Base-by-base conservation (phyloP, 1,140 invertebrate genomes). In the Drosophila lacertosa region DNA sequence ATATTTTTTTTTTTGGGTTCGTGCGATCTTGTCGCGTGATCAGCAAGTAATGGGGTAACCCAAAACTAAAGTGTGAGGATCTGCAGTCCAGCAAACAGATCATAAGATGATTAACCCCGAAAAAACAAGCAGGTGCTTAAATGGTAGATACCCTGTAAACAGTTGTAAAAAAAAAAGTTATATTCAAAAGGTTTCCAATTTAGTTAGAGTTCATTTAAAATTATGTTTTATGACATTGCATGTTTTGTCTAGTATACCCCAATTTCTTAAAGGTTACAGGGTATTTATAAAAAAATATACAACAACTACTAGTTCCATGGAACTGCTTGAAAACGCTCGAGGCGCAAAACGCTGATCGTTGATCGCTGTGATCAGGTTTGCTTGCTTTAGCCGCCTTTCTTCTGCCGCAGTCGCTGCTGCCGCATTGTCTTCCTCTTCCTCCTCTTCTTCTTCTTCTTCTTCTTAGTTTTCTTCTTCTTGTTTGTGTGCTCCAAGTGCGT, bases 11-110 rank as follows among this genome's bases (percentile, higher is more conserved):
- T n/a, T n/a, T 55, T 50, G 39, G 54, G 54, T 58, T 74, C 29
- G 40, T 37, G 18, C 74, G 65, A 79, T 76, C 77, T 71, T 65
- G 77, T 80, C 71, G 65, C 77, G 66, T 55, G 77, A 80, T 80
- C 57, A 79, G 68, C 65, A 67, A 47, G 35, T 72, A 72, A 67
- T 67, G 59, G 66, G n/a, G n/a, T n/a, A n/a, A n/a, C n/a, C 29
- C 51, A 13, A 22, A 40, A 60, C 54, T 67, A 59, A 59, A 69
- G 66, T 69, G 59, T 64, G 50, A 63, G 66, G 16, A 48, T 48
- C 51, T 4, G 20, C 24, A 44, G 7, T 9, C 24, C 15, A 32
- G 10, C 20, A 18, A 29, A 58, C 10, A 54, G 50, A 40, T 48
- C 58, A 63, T 40, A 48, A 63, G 33, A 54, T 63, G 48, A 39